A percentile compares a stretch with the other conserved stretches of the same genome.
phyloP scores from a whole-genome alignment of 1,140 invertebrate genomes.

The Achatina immaculata region DNA sequence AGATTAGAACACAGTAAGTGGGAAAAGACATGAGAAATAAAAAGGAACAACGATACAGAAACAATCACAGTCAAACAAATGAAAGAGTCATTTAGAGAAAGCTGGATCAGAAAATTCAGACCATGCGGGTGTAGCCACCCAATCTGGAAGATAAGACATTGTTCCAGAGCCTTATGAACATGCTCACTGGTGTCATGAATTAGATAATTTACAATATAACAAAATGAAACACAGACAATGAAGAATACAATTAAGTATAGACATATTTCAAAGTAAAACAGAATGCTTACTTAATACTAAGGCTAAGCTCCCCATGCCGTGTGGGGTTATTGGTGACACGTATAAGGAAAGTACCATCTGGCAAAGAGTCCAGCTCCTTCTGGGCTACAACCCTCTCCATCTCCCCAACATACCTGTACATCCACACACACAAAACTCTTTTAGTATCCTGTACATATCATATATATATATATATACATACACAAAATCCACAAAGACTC shows the following conservation, averaged over 20 bases:
- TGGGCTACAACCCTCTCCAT: slow-evolving; percentile 88
- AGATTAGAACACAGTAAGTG: not conserved
- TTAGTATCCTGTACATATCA: too few species aligned
- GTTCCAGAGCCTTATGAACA: too few species aligned
- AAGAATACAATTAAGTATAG: too few species aligned
- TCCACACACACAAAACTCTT: not conserved
- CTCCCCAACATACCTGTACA: slow-evolving; percentile 79
- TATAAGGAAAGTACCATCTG: slow-evolving; percentile 90
- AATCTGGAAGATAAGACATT: too few species aligned
- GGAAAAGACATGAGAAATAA: not conserved
- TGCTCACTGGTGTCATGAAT: too few species aligned
- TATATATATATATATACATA: too few species aligned
- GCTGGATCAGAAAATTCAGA: too few species aligned
- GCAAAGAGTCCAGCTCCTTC: slow-evolving; percentile 81
- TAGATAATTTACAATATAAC: too few species aligned
- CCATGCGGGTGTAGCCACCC: too few species aligned
- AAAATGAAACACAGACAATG: too few species aligned
- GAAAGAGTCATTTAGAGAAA: not conserved
- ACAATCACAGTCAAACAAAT: not conserved
- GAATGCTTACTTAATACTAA: slow-evolving; percentile 87
- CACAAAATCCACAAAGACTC: too few species aligned
- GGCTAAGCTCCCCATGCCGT: slow-evolving; percentile 77
- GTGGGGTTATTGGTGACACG: slow-evolving; percentile 79
- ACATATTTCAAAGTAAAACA: too few species aligned
- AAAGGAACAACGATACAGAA: not conserved